Conservation (phyloP, 30 jellyfish, hydroid and myxozoan species). For the Catostylus mosaicus region DNA sequence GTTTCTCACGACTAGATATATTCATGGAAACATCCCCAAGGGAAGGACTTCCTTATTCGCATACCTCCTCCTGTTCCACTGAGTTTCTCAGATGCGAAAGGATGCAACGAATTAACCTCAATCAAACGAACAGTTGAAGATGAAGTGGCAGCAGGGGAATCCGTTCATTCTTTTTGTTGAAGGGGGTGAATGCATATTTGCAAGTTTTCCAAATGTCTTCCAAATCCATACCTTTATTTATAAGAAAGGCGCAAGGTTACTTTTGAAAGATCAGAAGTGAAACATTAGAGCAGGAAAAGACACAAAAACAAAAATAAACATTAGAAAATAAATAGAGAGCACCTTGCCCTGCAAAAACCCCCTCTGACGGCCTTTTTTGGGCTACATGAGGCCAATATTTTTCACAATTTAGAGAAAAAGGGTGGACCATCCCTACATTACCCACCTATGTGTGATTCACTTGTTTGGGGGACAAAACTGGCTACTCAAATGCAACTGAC, state of each 20-base stretch:
- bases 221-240: not conserved
- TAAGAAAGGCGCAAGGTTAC: not conserved
- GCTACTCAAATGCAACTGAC: not conserved
- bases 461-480: too few relatives aligned
- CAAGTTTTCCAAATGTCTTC: not conserved
- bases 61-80: constrained; percentile 11
- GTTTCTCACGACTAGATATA: constrained; percentile 5
- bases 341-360: too few relatives aligned
- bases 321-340: too few relatives aligned
- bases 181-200: not conserved
- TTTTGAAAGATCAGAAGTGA: not conserved
- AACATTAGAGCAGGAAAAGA: too few relatives aligned
- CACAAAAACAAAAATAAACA: too few relatives aligned
- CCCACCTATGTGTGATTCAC: too few relatives aligned
- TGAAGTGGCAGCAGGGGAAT: not conserved
- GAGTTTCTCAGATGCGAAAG: not conserved
- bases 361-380: too few relatives aligned
- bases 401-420: too few relatives aligned
- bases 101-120: not conserved
- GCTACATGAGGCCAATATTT: too few relatives aligned
- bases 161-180: not conserved
- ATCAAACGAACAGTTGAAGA: not conserved
- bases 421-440: too few relatives aligned
- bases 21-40: not conserved
- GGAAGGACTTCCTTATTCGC: constrained; percentile 3